A percentile compares a stretch with the other conserved stretches of the same genome.
phyloP scores from a whole-genome alignment of 2,113 vertebrate genomes.

The Psophia crepitans region DNA sequence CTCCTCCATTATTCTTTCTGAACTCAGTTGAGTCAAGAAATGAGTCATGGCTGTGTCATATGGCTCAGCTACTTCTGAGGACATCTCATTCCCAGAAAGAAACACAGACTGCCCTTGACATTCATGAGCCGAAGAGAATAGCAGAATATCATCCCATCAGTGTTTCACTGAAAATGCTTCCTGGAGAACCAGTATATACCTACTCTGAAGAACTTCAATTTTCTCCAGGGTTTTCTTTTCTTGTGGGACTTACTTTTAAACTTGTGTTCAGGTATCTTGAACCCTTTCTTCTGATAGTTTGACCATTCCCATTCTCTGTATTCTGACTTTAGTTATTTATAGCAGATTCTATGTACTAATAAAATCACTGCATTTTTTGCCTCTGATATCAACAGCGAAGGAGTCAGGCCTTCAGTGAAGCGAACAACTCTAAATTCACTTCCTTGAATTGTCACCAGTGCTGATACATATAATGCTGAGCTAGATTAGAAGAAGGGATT shows the following conservation, averaged over 20 bases:
- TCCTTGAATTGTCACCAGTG: background rate
- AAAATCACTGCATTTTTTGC: background rate
- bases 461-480: background rate
- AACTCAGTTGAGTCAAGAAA: constrained; percentile 22
- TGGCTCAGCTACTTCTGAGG: constrained; percentile 2
- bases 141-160: background rate
- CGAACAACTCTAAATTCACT: background rate
- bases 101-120: background rate
- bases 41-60: constrained; percentile 25
- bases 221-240: background rate
- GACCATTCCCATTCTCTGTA: background rate
- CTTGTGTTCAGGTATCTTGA: background rate
- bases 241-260: background rate
- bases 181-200: background rate
- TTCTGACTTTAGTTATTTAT: background rate
- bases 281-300: background rate
- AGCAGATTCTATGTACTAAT: background rate
- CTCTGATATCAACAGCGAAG: background rate
- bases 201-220: background rate
- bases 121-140: background rate
- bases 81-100: background rate
- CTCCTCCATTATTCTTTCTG: constrained; percentile 4
- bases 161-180: background rate
- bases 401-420: background rate
- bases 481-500: background rate